Evolutionary conservation across 2,113 vertebrate species (phyloP).

Genomic region (Anguilla rostrata): DNA sequence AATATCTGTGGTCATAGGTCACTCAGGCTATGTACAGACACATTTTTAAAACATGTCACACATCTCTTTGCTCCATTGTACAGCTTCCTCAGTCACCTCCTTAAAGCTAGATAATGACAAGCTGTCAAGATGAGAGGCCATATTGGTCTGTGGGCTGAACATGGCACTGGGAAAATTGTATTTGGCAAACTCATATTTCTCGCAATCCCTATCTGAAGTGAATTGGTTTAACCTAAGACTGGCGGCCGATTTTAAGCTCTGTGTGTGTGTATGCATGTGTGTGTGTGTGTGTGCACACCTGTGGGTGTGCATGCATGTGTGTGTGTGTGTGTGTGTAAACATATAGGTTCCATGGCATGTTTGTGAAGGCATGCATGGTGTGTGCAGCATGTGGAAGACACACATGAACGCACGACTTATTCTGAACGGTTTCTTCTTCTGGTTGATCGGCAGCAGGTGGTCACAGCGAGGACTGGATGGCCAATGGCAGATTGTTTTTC

Average conservation of each 20-base stretch:
- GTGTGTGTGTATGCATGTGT: too few species aligned
- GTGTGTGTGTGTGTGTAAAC: background rate
- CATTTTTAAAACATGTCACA: too few species aligned
- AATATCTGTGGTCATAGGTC: too few species aligned
- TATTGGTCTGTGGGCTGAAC: background rate
- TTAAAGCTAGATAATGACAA: too few species aligned
- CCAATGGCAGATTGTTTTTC: background rate
- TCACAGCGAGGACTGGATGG: background rate
- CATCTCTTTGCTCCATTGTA: too few species aligned
- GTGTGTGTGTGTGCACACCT: background rate
- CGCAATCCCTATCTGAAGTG: too few species aligned
- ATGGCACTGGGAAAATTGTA: background rate
- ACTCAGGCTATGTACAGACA: too few species aligned
- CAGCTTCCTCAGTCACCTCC: too few species aligned
- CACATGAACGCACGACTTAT: slow-evolving; percentile 19
- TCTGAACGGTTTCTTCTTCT: slow-evolving; percentile 3
- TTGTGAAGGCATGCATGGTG: slow-evolving; percentile 12
- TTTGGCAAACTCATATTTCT: background rate
- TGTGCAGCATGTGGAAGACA: background rate
- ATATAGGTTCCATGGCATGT: background rate
- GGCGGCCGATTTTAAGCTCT: too few species aligned
- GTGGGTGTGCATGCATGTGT: too few species aligned
- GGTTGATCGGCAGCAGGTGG: slow-evolving; percentile 13
- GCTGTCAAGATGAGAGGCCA: background rate
- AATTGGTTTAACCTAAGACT: too few species aligned